phyloP scores from a whole-genome alignment of 2,797 vertebrate species.

The Anas bernieri region DNA sequence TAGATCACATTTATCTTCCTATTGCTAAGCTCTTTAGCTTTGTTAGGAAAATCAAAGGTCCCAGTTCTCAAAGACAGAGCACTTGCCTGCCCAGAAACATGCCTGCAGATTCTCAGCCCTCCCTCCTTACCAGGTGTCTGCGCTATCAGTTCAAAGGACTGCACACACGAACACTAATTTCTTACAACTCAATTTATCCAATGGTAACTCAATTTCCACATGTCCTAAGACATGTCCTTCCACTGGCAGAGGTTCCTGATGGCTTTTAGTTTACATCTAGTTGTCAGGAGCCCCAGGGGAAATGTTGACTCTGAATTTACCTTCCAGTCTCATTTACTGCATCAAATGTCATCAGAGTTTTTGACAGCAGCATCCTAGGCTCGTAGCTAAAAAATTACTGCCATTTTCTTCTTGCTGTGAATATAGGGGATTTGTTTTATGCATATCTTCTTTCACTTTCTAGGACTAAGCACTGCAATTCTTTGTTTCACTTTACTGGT shows the following conservation, averaged over 20 bases:
- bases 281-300: slow-evolving; percentile 19
- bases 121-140: neutral
- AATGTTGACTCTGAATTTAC: slow-evolving; percentile 26
- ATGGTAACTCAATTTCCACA: slow-evolving; percentile 25
- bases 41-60: neutral
- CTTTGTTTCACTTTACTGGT: neutral
- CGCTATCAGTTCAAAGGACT: slow-evolving; percentile 14
- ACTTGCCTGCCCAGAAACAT: neutral
- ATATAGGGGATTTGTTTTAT: neutral
- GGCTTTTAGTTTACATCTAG: slow-evolving; percentile 22
- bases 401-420: neutral
- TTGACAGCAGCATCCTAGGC: neutral
- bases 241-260: neutral
- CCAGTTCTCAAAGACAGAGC: neutral
- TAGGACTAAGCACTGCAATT: neutral
- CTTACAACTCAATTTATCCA: slow-evolving; percentile 23
- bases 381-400: neutral
- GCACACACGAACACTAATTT: neutral
- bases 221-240: slow-evolving; percentile 7
- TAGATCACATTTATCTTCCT: neutral
- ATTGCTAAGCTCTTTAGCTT: neutral
- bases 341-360: slow-evolving; percentile 8
- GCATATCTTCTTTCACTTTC: neutral
- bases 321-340: slow-evolving; percentile 23
- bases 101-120: neutral